phyloP scores from a whole-genome alignment of 1,140 invertebrate genomes.

The Palaemon carinicauda region DNA sequence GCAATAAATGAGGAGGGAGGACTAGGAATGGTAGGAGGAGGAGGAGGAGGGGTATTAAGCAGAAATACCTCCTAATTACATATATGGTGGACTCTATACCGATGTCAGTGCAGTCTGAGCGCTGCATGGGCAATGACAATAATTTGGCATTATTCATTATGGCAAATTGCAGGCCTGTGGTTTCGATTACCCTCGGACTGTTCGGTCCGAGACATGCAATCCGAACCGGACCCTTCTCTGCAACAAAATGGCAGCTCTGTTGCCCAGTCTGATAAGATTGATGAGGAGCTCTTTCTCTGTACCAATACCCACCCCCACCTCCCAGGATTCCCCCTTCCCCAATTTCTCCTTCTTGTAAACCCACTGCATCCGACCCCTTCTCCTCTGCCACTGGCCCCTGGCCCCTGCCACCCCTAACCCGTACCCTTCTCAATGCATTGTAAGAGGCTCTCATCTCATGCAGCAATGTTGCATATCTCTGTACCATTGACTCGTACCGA shows the following conservation, averaged over 20 bases:
- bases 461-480: too few relatives aligned
- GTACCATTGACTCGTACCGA: too few relatives aligned
- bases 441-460: too few relatives aligned
- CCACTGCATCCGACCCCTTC: too few relatives aligned
- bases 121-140: slow-evolving; percentile 46
- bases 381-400: background rate
- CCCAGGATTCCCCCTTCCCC: background rate
- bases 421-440: background rate
- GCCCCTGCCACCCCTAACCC: background rate
- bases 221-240: background rate
- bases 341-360: background rate
- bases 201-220: slow-evolving; percentile 22
- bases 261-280: background rate
- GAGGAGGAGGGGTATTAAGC: background rate
- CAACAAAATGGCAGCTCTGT: slow-evolving; percentile 13
- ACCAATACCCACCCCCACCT: background rate
- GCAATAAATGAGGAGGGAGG: background rate
- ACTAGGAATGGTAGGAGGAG: background rate
- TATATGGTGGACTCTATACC: slow-evolving; percentile 26
- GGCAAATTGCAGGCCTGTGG: slow-evolving; percentile 37
- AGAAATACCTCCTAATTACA: slow-evolving; percentile 5
- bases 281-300: background rate
- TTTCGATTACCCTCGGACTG: slow-evolving; percentile 19
- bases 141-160: slow-evolving; percentile 50
- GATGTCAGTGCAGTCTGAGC: slow-evolving; percentile 10